A percentile compares a stretch with the other conserved stretches of the same genome.
These are phyloP conservation scores for Clamator glandarius DNA, from an alignment of 2,797 vertebrate genomes.

Conservation along the genomic window DNA sequence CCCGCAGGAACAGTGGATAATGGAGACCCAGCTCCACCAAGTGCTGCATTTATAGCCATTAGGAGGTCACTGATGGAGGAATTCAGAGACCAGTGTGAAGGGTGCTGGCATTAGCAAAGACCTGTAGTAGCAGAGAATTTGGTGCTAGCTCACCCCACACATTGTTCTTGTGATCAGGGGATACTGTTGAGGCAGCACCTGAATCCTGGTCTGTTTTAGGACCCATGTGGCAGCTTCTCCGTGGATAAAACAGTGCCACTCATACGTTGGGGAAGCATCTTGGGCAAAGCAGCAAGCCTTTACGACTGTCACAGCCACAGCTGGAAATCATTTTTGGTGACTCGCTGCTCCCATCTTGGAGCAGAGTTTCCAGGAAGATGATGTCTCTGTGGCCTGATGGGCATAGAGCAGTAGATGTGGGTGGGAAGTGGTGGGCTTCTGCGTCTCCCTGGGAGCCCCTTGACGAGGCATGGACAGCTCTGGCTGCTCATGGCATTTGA, in stretches of 20 bases:
- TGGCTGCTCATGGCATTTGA: accelerated
- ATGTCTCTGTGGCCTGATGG: background rate
- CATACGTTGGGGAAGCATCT: background rate
- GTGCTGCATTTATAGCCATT: background rate
- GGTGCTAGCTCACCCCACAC: background rate
- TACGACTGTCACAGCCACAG: background rate
- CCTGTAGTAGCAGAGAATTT: background rate
- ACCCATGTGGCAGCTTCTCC: accelerated
- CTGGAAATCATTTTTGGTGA: background rate
- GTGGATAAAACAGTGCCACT: background rate
- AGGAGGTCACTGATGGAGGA: background rate
- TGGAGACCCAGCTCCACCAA: background rate
- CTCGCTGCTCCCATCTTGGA: background rate
- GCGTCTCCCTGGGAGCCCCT: background rate
- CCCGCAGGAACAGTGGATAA: background rate
- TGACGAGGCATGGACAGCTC: background rate
- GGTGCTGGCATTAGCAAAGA: background rate
- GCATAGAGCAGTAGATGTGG: background rate
- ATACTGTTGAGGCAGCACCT: background rate
- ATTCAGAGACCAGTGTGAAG: background rate
- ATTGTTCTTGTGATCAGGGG: background rate
- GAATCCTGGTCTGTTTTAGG: background rate
- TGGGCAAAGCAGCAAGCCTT: background rate
- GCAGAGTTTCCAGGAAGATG: background rate
- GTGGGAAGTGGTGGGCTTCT: background rate